Percentiles rank a stretch among this genome's conserved stretches.
phyloP scores from a whole-genome alignment of 1,140 invertebrate genomes.

The Cyclina sinensis region DNA sequence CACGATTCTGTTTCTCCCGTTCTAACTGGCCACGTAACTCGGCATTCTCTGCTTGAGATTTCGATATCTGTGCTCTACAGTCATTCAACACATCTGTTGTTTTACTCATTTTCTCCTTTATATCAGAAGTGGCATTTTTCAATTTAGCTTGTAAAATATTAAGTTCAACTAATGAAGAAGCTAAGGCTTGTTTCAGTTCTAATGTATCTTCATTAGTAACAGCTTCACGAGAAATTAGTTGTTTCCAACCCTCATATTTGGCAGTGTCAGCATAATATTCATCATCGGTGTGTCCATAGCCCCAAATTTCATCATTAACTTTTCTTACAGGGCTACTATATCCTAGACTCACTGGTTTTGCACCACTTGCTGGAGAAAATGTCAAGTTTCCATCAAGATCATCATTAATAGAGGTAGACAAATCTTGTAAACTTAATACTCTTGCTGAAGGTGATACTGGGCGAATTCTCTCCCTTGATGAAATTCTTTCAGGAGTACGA shows the following conservation, averaged over 20 bases:
- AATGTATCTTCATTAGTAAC: constrained; percentile 76
- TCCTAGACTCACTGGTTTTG: constrained; percentile 76
- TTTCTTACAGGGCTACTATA: constrained; percentile 81
- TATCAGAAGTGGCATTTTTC: constrained; percentile 79
- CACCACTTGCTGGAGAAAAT: constrained; percentile 72
- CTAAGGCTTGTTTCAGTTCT: constrained; percentile 82
- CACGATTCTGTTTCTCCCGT: constrained; percentile 74
- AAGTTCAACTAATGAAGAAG: constrained; percentile 80
- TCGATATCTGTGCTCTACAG: constrained; percentile 78
- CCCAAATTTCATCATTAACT: constrained; percentile 81
- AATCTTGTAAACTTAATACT: constrained; percentile 72
- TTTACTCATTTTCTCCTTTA: constrained; percentile 80
- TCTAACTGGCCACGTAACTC: constrained; percentile 78
- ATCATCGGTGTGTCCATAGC: constrained; percentile 72
- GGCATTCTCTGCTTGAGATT: constrained; percentile 82
- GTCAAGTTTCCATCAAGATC: constrained; percentile 72
- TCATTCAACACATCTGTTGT: constrained; percentile 83
- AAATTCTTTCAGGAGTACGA: constrained; percentile 65
- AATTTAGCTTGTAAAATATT: constrained; percentile 82
- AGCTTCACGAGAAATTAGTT: constrained; percentile 68
- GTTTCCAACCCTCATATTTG: constrained; percentile 70
- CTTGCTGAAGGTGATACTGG: constrained; percentile 60
- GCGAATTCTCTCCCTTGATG: constrained; percentile 59
- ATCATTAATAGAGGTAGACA: constrained; percentile 68
- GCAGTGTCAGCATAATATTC: constrained; percentile 69